Percentiles rank a stretch among this genome's conserved stretches.
phyloP scores from a whole-genome alignment of 2,797 vertebrate genomes.

The Borostomias antarcticus region DNA sequence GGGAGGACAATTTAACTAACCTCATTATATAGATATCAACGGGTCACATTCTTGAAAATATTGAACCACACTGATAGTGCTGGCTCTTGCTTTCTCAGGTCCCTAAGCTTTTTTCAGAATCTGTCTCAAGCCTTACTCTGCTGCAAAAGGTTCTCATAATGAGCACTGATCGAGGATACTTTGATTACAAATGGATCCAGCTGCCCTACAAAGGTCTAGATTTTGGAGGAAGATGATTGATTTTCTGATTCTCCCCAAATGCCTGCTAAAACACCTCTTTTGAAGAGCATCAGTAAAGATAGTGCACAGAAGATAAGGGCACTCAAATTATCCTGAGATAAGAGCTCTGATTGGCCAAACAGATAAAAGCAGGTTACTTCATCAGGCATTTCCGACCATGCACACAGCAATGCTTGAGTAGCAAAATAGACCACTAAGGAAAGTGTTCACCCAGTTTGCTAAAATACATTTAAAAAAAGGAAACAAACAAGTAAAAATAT shows the following conservation, averaged over 20 bases:
- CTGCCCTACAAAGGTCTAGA: conserved; percentile 20
- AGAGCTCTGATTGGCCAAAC: conserved; percentile 45
- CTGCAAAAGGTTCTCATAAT: background rate
- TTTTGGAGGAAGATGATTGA: conserved; percentile 32
- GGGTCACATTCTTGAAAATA: background rate
- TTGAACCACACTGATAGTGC: too few relatives aligned
- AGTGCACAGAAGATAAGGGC: conserved; percentile 27
- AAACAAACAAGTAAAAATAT: conserved; percentile 30
- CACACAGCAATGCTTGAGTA: conserved; percentile 27
- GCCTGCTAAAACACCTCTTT: conserved; percentile 39
- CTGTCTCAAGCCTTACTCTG: background rate
- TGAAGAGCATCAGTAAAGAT: conserved; percentile 49
- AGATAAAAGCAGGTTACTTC: conserved; percentile 43
- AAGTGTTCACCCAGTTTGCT: background rate
- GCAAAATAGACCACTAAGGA: too few relatives aligned
- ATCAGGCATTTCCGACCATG: conserved; percentile 36
- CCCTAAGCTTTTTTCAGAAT: background rate
- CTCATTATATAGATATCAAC: too few relatives aligned
- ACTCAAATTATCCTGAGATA: conserved; percentile 47
- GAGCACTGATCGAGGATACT: background rate
- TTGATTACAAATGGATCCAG: conserved; percentile 22
- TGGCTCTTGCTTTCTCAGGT: too few relatives aligned
- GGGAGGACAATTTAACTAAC: too few relatives aligned
- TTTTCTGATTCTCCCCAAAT: conserved; percentile 37
- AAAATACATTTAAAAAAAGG: too few relatives aligned